Percentiles rank a stretch among this genome's conserved stretches.
Conservation (phyloP, 2,113 vertebrate species). For the Elachura formosa region DNA sequence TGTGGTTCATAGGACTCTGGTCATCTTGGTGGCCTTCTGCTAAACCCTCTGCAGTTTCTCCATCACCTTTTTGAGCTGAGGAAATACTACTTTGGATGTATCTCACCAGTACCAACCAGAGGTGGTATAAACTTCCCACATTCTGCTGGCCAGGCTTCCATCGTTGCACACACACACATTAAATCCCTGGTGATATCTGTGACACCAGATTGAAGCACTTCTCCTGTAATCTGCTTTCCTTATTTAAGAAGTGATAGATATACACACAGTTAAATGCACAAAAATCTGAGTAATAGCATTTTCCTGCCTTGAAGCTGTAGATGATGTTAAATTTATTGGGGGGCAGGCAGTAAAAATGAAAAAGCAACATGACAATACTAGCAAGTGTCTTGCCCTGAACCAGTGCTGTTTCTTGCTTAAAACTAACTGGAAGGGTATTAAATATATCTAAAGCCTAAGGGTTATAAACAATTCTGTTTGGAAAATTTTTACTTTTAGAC, state of each 20-base stretch:
- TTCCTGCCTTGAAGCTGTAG: background rate
- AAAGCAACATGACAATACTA: background rate
- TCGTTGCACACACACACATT: rapidly evolving
- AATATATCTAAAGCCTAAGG: background rate
- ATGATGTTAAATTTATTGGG: too few relatives aligned
- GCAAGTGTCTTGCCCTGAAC: background rate
- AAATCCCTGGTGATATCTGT: background rate
- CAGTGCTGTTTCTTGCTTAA: background rate
- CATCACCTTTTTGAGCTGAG: background rate
- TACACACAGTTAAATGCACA: background rate
- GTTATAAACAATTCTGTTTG: background rate
- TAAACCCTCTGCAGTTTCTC: background rate
- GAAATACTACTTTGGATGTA: background rate
- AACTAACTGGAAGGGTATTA: background rate
- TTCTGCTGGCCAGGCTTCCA: background rate
- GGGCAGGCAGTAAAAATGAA: background rate
- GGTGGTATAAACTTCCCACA: background rate
- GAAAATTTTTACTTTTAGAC: background rate
- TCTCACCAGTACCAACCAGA: background rate
- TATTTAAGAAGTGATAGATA: background rate
- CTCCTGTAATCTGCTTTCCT: background rate
- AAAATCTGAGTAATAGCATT: background rate
- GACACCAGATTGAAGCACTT: background rate
- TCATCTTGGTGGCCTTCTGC: background rate
- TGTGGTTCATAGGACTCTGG: background rate